phyloP scores from a whole-genome alignment of 2,113 vertebrate species.

The Alethe diademata region DNA sequence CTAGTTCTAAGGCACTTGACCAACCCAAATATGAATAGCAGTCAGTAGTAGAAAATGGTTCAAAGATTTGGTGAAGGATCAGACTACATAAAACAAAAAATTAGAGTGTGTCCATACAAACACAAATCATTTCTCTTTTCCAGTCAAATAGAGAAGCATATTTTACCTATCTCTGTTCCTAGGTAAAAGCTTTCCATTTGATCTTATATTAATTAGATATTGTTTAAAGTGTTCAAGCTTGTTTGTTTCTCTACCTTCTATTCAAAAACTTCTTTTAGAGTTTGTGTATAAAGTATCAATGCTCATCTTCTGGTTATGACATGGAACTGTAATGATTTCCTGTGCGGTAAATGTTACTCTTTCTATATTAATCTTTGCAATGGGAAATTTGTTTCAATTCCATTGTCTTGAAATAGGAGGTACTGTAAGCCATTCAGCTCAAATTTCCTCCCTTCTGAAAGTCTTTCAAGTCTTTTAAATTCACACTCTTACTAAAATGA shows the following conservation, averaged over 20 bases:
- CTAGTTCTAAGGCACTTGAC: neutral
- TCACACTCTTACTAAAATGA: neutral
- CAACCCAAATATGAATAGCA: neutral
- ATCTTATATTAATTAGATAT: neutral
- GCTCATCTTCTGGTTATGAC: neutral
- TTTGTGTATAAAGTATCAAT: neutral
- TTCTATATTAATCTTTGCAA: neutral
- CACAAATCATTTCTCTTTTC: neutral
- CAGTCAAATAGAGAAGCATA: neutral
- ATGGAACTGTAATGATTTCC: neutral
- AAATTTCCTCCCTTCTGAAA: neutral
- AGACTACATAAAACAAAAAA: neutral
- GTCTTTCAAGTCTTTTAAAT: neutral
- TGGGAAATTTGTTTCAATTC: neutral
- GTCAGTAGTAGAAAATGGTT: rapidly evolving
- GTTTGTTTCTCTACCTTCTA: neutral
- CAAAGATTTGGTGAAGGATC: neutral
- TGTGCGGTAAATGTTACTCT: neutral
- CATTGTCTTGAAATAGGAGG: neutral
- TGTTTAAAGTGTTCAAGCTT: neutral
- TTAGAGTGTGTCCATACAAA: neutral
- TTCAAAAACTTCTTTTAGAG: neutral
- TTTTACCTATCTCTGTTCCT: neutral
- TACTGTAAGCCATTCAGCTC: neutral
- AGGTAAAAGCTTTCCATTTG: neutral